Evolutionary conservation across 2,797 vertebrate species (phyloP), one percentile per base, ranked within the genome.

Genomic region (Chelonia mydas): DNA sequence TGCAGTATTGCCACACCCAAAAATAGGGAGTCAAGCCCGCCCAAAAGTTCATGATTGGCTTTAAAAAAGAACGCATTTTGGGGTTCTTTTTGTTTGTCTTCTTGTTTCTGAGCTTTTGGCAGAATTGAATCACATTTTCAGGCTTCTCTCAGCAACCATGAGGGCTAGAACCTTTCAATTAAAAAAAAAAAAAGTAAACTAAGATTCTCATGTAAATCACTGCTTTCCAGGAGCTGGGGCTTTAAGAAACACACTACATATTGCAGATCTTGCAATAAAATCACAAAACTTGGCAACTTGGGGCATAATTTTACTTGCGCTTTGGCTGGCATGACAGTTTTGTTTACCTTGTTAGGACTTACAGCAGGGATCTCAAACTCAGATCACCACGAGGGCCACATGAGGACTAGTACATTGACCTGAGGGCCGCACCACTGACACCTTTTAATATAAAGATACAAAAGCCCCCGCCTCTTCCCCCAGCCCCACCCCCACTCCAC

Each of bases 221-320:
- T 50, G 65, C 91, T 90, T 45, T 31, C 33, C 37, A 77, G 33
- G 77, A 86, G 81, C 19, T 79, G 55, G 81, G 90, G 7, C 86
- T 89, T 89, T 76, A 86, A 82, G 54, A 88, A 90, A 93, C 96
- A 5, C 25, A 80, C 47, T 3, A 92, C 81, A 57, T 54, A 95
- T 27, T 65, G 51, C 88, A 92, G 87, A 5, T 23, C 5, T 81
- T 53, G 9, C 61, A 4, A 51, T 84, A 82, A 84, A 10, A 33
- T 81, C 51, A 80, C 41, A 74, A 89, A 72, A 85, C 9, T 91
- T 92, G 81, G 13, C 78, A 23, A n/a, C 3, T 2, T 21, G 74
- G 87, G 53, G 3, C 0, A 54, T 51, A 16, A 11, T 49, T 83
- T 89, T 59, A 47, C 5, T 2, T 92, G 81, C 45, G 78, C 0